Evolutionary conservation across 2,797 vertebrate species (phyloP).

Genomic region (Myiotriccus ornatus): DNA sequence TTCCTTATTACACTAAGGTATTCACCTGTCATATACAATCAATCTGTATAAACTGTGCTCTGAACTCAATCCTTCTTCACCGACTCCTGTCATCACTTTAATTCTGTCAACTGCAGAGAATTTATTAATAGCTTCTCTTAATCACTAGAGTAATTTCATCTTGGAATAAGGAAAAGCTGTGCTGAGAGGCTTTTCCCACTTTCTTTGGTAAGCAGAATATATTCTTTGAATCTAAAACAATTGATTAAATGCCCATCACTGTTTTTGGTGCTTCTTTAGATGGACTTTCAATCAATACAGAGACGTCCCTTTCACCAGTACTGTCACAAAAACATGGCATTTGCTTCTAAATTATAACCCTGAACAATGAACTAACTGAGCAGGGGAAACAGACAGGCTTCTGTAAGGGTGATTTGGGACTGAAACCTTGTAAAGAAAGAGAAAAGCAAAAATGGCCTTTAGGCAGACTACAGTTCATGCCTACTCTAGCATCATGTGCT

Average conservation of each 20-base stretch:
- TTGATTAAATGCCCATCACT: slow-evolving; percentile 22
- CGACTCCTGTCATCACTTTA: background rate
- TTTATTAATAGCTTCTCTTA: background rate
- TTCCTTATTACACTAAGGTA: background rate
- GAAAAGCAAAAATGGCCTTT: background rate
- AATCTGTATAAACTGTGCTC: background rate
- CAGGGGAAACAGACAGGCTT: background rate
- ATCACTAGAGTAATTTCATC: background rate
- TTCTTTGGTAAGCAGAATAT: background rate
- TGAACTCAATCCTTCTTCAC: background rate
- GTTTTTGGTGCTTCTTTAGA: background rate
- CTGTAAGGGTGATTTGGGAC: background rate
- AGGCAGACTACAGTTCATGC: background rate
- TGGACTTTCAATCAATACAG: slow-evolving; percentile 22
- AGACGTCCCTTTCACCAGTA: background rate
- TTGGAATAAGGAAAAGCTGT: background rate
- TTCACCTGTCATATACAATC: background rate
- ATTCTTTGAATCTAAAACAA: background rate
- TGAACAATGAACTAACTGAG: background rate
- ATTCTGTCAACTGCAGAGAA: background rate
- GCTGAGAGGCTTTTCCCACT: background rate
- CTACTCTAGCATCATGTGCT: background rate
- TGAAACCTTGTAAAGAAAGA: background rate
- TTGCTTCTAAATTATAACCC: slow-evolving; percentile 30
- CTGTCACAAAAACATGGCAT: background rate